These are phyloP conservation scores for Orgyia antiqua DNA, from an alignment of 2,888 invertebrate species.

Conservation along the genomic window DNA sequence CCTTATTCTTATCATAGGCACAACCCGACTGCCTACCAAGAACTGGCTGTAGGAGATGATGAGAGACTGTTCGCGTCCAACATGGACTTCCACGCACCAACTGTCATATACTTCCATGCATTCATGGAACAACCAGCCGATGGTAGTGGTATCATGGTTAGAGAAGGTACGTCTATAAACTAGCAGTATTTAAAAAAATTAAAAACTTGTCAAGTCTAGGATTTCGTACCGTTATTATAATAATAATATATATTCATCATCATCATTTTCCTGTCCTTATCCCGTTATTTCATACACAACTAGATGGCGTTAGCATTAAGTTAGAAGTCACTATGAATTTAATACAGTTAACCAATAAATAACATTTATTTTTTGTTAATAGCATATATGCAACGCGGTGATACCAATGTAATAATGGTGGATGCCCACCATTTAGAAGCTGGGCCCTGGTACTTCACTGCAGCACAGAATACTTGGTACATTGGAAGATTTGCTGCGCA, in stretches of 20 bases:
- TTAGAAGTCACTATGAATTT: too few species aligned
- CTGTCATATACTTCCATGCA: conserved; percentile 80
- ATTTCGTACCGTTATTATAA: too few species aligned
- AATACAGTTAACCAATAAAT: too few species aligned
- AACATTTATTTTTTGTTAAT: too few species aligned
- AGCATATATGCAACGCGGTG: conserved; percentile 79
- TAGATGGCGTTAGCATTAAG: too few species aligned
- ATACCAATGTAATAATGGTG: conserved; percentile 78
- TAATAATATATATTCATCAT: too few species aligned
- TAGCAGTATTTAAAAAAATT: too few species aligned
- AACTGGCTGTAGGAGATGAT: conserved; percentile 70
- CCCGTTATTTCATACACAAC: too few species aligned
- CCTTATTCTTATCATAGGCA: too few species aligned
- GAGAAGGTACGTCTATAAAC: conserved; percentile 67
- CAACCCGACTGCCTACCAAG: conserved; percentile 73
- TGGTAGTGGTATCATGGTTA: conserved; percentile 70
- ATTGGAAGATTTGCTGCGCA: conserved; percentile 78
- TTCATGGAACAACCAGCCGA: conserved; percentile 79
- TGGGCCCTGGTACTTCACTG: conserved; percentile 81
- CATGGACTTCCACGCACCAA: conserved; percentile 77
- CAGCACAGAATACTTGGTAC: conserved; percentile 77
- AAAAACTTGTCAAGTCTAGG: too few species aligned
- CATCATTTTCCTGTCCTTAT: too few species aligned
- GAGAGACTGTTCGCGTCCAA: conserved; percentile 73
- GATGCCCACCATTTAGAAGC: conserved; percentile 78